A percentile compares a stretch with the other conserved stretches of the same genome.
Evolutionary conservation across 2,888 invertebrate genomes (phyloP).

Genomic region (Hylaea fasciaria): DNA sequence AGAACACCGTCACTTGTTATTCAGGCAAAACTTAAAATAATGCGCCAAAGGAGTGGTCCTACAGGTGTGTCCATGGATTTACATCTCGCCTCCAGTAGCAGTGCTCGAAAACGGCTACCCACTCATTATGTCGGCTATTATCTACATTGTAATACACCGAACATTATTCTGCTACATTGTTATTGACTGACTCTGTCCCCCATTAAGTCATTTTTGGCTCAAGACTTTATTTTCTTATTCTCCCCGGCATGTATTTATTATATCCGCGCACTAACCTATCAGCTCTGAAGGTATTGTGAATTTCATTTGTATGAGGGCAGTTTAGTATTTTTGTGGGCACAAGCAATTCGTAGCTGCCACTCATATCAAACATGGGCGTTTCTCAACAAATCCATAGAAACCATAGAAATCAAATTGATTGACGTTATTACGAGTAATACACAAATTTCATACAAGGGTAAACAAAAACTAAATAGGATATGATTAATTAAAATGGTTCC

Average conservation of each 20-base stretch:
- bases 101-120: conserved; percentile 23
- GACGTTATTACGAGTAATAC: conserved; percentile 24
- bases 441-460: conserved; percentile 20
- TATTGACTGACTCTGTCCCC: conserved; percentile 10
- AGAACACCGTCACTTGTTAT: not conserved
- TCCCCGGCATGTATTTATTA: not conserved
- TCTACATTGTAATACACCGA: conserved; percentile 31
- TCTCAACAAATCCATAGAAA: conserved; percentile 9
- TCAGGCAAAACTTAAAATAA: not conserved
- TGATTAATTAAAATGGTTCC: conserved; percentile 62
- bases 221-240: not conserved
- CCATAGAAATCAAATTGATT: conserved; percentile 27
- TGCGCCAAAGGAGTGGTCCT: not conserved
- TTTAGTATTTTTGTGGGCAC: no score
- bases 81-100: conserved; percentile 22
- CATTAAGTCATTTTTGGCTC: conserved; percentile 16
- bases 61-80: conserved; percentile 23
- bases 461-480: conserved; percentile 26
- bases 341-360: not conserved
- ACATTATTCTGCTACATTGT: conserved; percentile 27
- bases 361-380: conserved; percentile 8
- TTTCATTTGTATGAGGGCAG: no score
- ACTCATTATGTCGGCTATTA: conserved; percentile 26
- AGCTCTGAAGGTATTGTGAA: not conserved
- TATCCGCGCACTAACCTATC: not conserved